Evolutionary conservation across 2,888 invertebrate genomes (phyloP).

Genomic region (Himalopsyche japonica): DNA sequence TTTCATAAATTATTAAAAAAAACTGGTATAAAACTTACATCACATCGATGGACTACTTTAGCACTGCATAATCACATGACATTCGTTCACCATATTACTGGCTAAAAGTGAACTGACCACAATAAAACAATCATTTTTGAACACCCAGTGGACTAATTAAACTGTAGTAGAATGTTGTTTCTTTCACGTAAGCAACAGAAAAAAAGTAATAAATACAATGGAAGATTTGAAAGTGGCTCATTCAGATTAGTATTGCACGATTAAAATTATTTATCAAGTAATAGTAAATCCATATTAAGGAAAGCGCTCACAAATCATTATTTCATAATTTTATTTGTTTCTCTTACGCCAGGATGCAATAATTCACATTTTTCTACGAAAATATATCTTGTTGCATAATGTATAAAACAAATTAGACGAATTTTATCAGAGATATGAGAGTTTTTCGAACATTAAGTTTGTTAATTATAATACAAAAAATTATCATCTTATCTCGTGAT

Average conservation of each 20-base stretch:
- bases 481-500: too few species aligned
- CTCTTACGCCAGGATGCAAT: too few species aligned
- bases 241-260: not conserved
- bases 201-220: not conserved
- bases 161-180: not conserved
- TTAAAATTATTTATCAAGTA: not conserved
- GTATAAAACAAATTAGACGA: too few species aligned
- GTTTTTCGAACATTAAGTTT: too few species aligned
- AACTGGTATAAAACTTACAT: not conserved
- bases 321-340: too few species aligned
- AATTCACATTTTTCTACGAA: too few species aligned
- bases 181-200: not conserved
- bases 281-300: not conserved
- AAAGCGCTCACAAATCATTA: not conserved
- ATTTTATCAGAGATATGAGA: too few species aligned
- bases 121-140: not conserved
- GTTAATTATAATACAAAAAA: too few species aligned
- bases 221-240: not conserved
- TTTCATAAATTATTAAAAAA: not conserved
- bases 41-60: not conserved
- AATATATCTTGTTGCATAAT: too few species aligned
- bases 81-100: not conserved
- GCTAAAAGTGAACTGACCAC: not conserved
- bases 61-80: not conserved
- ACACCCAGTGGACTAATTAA: not conserved